These are phyloP conservation scores for Hydrozoanthus tunicans DNA, from an alignment of 64 coral and sea anemone species.

Conservation along the genomic window DNA sequence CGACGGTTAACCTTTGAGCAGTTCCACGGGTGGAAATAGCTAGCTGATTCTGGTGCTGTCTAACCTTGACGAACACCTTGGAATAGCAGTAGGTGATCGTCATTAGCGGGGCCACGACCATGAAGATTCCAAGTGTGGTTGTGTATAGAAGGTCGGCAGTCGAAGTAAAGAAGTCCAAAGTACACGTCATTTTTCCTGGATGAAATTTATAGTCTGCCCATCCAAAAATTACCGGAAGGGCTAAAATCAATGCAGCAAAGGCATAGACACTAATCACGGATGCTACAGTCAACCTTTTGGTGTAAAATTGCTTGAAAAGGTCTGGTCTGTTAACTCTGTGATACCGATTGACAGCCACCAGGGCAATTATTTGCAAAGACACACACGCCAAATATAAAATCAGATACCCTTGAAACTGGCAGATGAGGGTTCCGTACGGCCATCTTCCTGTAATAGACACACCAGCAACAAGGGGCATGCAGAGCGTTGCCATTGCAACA, in stretches of 20 bases:
- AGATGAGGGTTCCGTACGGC: constrained; percentile 12
- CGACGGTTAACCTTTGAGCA: background rate
- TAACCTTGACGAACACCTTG: constrained; percentile 33
- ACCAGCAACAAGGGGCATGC: constrained; percentile 28
- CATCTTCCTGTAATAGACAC: constrained; percentile 27
- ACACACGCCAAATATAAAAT: background rate
- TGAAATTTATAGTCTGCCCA: constrained; percentile 35
- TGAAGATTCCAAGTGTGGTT: background rate
- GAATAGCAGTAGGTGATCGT: constrained; percentile 40
- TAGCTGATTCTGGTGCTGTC: constrained; percentile 4
- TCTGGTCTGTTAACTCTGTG: constrained; percentile 24
- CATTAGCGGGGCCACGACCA: background rate
- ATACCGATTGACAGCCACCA: constrained; percentile 18
- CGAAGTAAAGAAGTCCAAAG: constrained; percentile 3
- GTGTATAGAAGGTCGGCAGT: background rate
- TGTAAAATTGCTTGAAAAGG: constrained; percentile 28
- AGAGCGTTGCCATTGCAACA: constrained; percentile 24
- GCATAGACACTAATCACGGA: constrained; percentile 1
- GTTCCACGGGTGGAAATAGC: background rate
- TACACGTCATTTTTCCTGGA: constrained; percentile 51
- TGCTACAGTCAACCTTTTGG: constrained; percentile 2
- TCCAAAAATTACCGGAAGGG: constrained; percentile 1
- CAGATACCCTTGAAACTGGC: constrained; percentile 54
- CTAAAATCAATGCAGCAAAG: background rate
- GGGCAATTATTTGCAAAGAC: constrained; percentile 35